A percentile compares a stretch with the other conserved stretches of the same genome.
Evolutionary conservation across 2,888 invertebrate genomes (phyloP).

Genomic region (Drosophila fungiperda): DNA sequence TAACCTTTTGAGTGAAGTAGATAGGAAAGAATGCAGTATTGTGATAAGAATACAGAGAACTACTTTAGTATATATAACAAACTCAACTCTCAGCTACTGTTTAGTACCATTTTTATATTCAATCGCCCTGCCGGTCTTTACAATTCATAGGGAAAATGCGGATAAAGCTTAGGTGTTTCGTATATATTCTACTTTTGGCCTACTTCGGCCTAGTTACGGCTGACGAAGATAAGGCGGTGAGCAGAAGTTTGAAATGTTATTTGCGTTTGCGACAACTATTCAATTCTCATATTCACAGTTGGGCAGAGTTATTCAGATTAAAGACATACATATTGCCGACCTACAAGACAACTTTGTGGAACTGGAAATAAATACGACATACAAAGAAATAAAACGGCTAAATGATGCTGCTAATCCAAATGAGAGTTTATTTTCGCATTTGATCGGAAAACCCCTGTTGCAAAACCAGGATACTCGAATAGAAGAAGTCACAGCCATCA

Average conservation of each 20-base stretch:
- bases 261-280: background rate
- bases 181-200: conserved; percentile 18
- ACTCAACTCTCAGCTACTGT: conserved; percentile 26
- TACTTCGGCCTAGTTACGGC: background rate
- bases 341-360: conserved; percentile 35
- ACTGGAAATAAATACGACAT: conserved; percentile 41
- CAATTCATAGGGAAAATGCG: conserved; percentile 13
- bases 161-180: conserved; percentile 1
- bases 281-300: conserved; percentile 19
- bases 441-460: background rate
- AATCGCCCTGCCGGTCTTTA: conserved; percentile 12
- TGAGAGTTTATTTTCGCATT: conserved; percentile 1
- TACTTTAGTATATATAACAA: conserved; percentile 5
- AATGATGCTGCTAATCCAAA: conserved; percentile 23
- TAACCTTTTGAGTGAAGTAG: conserved; percentile 5
- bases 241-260: conserved; percentile 1
- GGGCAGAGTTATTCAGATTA: conserved; percentile 24
- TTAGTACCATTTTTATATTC: conserved; percentile 36
- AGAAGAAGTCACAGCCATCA: background rate
- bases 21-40: background rate
- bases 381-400: conserved; percentile 35
- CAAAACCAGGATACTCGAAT: background rate
- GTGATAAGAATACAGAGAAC: conserved; percentile 39
- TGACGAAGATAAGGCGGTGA: conserved; percentile 18
- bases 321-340: conserved; percentile 41